These are phyloP conservation scores for Rotaria socialis DNA, from an alignment of 2,888 invertebrate species.

Conservation along the genomic window DNA sequence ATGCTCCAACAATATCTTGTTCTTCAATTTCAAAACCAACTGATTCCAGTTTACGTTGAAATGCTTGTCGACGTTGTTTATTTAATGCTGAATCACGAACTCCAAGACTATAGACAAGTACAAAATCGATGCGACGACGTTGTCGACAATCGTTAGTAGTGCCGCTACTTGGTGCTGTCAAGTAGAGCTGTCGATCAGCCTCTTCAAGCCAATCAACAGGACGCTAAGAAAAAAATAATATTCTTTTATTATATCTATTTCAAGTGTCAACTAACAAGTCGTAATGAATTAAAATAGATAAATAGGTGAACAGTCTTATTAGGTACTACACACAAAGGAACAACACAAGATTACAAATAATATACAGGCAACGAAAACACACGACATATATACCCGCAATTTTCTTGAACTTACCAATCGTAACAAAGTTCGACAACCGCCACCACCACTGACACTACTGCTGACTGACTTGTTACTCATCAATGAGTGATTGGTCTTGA, in stretches of 20 bases:
- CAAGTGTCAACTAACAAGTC: background rate
- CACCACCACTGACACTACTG: background rate
- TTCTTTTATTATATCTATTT: background rate
- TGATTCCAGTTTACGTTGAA: background rate
- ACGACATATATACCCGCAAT: background rate
- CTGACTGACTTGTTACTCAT: background rate
- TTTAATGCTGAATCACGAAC: background rate
- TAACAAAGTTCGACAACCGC: background rate
- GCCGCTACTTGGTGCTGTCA: background rate
- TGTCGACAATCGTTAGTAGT: background rate
- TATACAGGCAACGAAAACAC: background rate
- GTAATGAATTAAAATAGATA: background rate
- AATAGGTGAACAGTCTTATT: background rate
- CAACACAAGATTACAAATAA: background rate
- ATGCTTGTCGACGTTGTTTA: slow-evolving; percentile 19
- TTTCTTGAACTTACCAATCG: background rate
- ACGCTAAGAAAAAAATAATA: background rate
- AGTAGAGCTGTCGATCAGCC: slow-evolving; percentile 12
- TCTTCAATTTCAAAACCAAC: slow-evolving; percentile 22
- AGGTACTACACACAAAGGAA: background rate
- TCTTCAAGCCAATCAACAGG: slow-evolving; percentile 28
- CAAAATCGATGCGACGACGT: slow-evolving; percentile 22
- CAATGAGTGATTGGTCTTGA: background rate
- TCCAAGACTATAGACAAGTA: slow-evolving; percentile 6
- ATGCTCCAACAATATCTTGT: slow-evolving; percentile 22